These are phyloP conservation scores for Centropus unirufus DNA, from an alignment of 2,113 vertebrate genomes.

Conservation along the genomic window DNA sequence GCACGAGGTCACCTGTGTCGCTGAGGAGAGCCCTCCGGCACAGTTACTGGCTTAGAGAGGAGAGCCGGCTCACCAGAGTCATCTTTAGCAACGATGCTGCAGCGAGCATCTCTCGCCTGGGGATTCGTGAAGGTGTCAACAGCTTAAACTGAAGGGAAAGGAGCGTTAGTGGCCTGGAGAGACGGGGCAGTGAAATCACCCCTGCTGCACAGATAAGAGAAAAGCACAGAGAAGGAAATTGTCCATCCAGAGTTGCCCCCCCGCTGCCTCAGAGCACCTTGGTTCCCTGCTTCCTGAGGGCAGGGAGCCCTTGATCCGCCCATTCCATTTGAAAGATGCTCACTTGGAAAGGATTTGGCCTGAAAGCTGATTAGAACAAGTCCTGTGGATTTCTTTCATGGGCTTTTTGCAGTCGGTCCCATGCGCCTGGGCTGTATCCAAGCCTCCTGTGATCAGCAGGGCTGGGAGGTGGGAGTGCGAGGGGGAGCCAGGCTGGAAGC, in stretches of 20 bases:
- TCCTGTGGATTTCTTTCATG: conserved; percentile 17
- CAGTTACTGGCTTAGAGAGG: not conserved
- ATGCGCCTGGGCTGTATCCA: conserved; percentile 21
- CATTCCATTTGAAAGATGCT: not conserved
- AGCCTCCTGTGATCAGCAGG: conserved; percentile 10
- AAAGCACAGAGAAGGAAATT: not conserved
- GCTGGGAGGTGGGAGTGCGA: conserved; percentile 58
- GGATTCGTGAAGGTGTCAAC: not conserved
- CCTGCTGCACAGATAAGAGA: not conserved
- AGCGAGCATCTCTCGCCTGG: not conserved
- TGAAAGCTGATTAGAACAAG: conserved; percentile 26
- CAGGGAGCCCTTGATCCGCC: not conserved
- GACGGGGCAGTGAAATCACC: not conserved
- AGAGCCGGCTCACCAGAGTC: not conserved
- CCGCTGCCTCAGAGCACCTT: not conserved
- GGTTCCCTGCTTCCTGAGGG: not conserved
- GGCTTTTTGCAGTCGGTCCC: conserved; percentile 34
- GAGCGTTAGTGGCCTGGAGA: not conserved
- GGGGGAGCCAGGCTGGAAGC: conserved; percentile 34
- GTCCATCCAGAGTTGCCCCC: not conserved
- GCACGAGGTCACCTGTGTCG: not conserved
- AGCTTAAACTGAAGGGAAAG: not conserved
- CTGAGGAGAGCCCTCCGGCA: not conserved
- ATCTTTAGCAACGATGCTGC: not conserved
- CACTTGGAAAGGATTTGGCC: not conserved